phyloP scores from a whole-genome alignment of 2,888 invertebrate species.

The Leptinotarsa peninsularis region DNA sequence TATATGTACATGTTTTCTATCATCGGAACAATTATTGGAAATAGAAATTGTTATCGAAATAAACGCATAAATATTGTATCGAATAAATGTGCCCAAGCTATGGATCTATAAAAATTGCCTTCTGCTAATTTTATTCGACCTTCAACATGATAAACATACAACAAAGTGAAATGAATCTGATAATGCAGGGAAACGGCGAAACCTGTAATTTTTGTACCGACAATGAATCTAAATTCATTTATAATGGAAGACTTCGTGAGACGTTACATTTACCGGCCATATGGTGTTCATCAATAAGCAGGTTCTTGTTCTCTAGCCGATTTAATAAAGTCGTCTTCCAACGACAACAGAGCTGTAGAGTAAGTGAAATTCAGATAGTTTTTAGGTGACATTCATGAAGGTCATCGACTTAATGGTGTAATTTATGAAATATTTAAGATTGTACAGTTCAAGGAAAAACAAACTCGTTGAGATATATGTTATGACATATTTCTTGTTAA shows the following conservation, averaged over 20 bases:
- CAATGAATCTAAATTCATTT: conserved; percentile 11
- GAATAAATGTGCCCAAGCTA: too few species aligned
- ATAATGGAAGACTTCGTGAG: conserved; percentile 6
- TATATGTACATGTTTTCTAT: too few species aligned
- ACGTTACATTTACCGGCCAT: conserved; percentile 8
- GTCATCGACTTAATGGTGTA: background rate
- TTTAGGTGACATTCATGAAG: background rate
- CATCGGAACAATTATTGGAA: too few species aligned
- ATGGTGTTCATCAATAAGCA: background rate
- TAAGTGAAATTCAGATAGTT: background rate
- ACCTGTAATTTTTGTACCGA: conserved; percentile 5
- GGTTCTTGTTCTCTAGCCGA: background rate
- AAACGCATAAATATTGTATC: too few species aligned
- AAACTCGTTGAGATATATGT: background rate
- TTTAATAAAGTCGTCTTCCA: background rate
- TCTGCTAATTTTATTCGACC: background rate
- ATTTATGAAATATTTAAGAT: conserved; percentile 11
- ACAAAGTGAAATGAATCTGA: conserved; percentile 1
- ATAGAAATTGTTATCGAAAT: too few species aligned
- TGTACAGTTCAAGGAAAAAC: background rate
- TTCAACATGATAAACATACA: background rate
- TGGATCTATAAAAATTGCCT: background rate
- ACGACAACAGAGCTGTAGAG: background rate
- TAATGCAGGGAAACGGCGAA: conserved; percentile 2
- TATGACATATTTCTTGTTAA: background rate